Conservation (phyloP, 1,140 invertebrate genomes). For the Rhagoletis zephyria region DNA sequence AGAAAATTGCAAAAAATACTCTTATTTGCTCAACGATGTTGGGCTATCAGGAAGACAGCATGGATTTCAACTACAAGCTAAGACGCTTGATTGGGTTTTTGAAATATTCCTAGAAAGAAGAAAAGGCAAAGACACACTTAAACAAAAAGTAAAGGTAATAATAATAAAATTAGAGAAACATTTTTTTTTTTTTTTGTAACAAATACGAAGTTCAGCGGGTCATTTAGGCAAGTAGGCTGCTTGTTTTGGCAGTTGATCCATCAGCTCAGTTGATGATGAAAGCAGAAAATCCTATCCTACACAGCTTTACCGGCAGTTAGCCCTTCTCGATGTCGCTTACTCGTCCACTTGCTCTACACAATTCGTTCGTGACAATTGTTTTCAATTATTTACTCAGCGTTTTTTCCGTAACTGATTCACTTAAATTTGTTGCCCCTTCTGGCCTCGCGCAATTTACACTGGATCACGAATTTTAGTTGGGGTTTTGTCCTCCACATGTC, state of each 20-base stretch:
- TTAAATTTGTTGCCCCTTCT: no score
- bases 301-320: neutral
- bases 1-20: no score
- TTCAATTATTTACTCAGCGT: slow-evolving; percentile 8
- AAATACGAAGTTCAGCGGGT: neutral
- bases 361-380: neutral
- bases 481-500: no score
- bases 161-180: neutral
- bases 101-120: no score
- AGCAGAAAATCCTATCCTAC: neutral
- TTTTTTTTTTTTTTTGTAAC: neutral
- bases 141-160: no score
- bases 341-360: neutral
- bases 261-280: no score
- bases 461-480: no score
- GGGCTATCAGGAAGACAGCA: neutral
- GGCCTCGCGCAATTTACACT: no score
- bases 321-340: neutral
- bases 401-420: no score
- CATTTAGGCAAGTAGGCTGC: neutral
- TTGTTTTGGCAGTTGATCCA: neutral
- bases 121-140: no score
- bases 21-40: no score
- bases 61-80: neutral
- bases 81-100: slow-evolving; percentile 19